phyloP scores from a whole-genome alignment of 2,113 vertebrate species.

The Platichthys stellatus region DNA sequence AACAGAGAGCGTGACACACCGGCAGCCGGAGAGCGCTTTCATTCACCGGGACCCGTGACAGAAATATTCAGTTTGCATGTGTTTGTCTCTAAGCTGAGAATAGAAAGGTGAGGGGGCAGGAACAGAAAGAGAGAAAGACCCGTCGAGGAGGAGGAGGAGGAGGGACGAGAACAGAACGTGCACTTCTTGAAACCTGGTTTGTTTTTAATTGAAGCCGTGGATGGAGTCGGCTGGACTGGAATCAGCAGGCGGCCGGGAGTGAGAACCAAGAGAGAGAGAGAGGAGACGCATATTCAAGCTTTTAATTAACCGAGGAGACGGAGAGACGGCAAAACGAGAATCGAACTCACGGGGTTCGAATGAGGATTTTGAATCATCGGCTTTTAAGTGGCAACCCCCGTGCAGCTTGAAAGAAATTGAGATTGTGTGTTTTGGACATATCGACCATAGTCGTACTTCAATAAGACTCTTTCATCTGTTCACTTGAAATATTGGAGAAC shows the following conservation, averaged over 20 bases:
- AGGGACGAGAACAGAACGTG: not conserved
- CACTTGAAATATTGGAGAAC: no score
- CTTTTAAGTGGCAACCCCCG: no score
- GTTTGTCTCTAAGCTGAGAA: slow-evolving; percentile 41
- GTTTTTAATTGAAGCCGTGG: slow-evolving; percentile 42
- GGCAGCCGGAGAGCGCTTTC: slow-evolving; percentile 6
- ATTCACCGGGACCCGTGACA: slow-evolving; percentile 13
- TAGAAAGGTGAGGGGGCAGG: slow-evolving; percentile 40
- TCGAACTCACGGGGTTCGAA: not conserved
- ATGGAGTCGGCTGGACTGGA: not conserved
- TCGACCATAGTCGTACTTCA: no score
- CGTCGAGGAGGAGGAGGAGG: not conserved
- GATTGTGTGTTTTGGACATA: no score
- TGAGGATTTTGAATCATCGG: not conserved
- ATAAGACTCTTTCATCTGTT: no score
- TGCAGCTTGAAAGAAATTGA: no score
- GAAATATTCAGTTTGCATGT: slow-evolving; percentile 47
- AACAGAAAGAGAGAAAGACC: not conserved
- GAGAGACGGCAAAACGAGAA: not conserved
- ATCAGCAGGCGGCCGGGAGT: not conserved
- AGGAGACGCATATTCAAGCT: not conserved
- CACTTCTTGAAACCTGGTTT: slow-evolving; percentile 2
- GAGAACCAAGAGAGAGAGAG: not conserved
- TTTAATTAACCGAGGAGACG: not conserved
- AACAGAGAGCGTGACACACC: slow-evolving; percentile 18